Evolutionary conservation across 2,888 invertebrate genomes (phyloP).

Genomic region (Leptinotarsa haldemani): DNA sequence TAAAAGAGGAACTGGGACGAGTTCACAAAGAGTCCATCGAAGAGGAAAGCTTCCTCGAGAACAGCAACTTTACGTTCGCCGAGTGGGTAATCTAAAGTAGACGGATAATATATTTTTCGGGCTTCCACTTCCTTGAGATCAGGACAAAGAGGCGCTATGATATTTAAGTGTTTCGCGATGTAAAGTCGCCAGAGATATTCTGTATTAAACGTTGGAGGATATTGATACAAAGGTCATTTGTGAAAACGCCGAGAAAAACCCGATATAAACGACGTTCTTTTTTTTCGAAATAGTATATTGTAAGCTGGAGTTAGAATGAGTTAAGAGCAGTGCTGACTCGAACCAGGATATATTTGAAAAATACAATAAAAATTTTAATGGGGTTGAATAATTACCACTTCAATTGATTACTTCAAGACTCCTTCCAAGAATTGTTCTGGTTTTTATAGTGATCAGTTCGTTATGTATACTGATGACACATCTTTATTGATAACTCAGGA

Average conservation of each 20-base stretch:
- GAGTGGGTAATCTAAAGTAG: conserved; percentile 6
- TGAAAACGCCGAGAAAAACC: neutral
- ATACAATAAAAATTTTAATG: too few species aligned
- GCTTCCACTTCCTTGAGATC: neutral
- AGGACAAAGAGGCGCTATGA: neutral
- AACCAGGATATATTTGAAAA: neutral
- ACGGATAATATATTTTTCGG: conserved; percentile 6
- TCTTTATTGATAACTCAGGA: too few species aligned
- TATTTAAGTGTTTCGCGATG: neutral
- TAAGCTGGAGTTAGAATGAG: too few species aligned
- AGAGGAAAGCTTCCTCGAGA: neutral
- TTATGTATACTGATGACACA: too few species aligned
- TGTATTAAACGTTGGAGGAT: neutral
- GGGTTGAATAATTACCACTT: too few species aligned
- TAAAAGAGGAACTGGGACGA: neutral
- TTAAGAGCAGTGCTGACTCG: neutral
- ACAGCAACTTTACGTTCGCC: neutral
- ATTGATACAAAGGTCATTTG: neutral
- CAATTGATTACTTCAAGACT: too few species aligned
- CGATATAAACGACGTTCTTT: neutral
- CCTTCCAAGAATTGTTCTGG: too few species aligned
- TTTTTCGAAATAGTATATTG: neutral
- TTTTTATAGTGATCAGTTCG: too few species aligned
- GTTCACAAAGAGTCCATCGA: neutral
- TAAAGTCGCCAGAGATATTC: neutral